A percentile compares a stretch with the other conserved stretches of the same genome.
phyloP scores from a whole-genome alignment of 2,797 vertebrate genomes.

The Anableps anableps region DNA sequence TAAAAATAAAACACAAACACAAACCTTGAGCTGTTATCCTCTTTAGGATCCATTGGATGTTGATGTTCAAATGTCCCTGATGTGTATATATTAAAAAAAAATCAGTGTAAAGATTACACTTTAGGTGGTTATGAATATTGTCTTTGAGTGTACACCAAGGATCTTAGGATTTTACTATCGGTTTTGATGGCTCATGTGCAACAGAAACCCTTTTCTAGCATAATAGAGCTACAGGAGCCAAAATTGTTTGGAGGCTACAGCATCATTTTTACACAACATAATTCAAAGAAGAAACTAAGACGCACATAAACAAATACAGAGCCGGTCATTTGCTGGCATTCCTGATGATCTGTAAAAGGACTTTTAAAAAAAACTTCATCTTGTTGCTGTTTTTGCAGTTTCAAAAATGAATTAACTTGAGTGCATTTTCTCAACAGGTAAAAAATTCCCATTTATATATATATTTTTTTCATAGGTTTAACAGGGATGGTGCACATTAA shows the following conservation, averaged over 20 bases:
- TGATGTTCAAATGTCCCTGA: not conserved
- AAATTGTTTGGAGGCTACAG: not conserved
- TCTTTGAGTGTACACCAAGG: not conserved
- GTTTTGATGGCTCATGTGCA: not conserved
- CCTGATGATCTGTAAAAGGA: no score
- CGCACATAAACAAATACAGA: no score
- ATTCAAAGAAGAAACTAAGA: not conserved
- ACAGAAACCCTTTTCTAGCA: no score
- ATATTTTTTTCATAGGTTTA: no score
- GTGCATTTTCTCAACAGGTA: not conserved
- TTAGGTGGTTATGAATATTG: not conserved
- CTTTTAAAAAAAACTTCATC: no score
- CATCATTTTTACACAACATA: not conserved
- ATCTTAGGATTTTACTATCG: not conserved
- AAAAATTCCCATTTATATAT: no score
- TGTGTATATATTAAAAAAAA: not conserved
- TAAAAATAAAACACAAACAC: no score
- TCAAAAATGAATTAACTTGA: not conserved
- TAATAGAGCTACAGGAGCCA: not conserved
- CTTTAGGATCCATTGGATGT: not conserved
- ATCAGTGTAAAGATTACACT: not conserved
- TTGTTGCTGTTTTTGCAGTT: no score
- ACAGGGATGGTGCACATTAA: not conserved
- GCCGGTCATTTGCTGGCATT: no score
- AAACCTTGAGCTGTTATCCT: not conserved